Evolutionary conservation across 2,113 vertebrate species (phyloP).

Genomic region (Ellobius talpinus): DNA sequence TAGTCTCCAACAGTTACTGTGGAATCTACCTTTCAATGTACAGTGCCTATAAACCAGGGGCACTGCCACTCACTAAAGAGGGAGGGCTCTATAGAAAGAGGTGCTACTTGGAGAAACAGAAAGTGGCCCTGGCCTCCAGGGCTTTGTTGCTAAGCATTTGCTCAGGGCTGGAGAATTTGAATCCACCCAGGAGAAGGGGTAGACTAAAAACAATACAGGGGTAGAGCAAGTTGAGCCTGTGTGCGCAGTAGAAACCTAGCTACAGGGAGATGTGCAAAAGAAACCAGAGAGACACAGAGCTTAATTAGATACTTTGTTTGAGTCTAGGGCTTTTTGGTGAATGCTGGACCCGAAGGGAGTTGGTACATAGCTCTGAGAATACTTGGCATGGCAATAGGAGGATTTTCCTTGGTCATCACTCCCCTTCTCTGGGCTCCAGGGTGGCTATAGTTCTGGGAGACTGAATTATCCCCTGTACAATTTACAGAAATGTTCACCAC

Average conservation of each 20-base stretch:
- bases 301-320: not conserved
- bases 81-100: not conserved
- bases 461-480: not conserved
- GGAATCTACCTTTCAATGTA: not conserved
- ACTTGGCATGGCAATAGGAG: too few relatives aligned
- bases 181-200: conserved; percentile 51
- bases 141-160: conserved; percentile 73
- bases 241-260: not conserved
- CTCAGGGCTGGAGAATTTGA: conserved; percentile 40
- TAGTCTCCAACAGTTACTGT: not conserved
- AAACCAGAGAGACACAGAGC: not conserved
- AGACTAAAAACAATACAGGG: conserved; percentile 61
- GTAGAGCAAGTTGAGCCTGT: conserved; percentile 3
- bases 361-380: not conserved
- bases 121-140: conserved; percentile 52
- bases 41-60: not conserved
- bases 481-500: not conserved
- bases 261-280: not conserved
- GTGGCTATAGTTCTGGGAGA: not conserved
- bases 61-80: not conserved
- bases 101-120: not conserved
- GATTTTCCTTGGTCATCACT: not conserved
- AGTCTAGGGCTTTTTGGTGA: not conserved
- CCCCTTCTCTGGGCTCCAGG: not conserved
- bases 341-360: not conserved